Evolutionary conservation across 2,888 invertebrate genomes (phyloP).

Genomic region (Acrobasis consociella): DNA sequence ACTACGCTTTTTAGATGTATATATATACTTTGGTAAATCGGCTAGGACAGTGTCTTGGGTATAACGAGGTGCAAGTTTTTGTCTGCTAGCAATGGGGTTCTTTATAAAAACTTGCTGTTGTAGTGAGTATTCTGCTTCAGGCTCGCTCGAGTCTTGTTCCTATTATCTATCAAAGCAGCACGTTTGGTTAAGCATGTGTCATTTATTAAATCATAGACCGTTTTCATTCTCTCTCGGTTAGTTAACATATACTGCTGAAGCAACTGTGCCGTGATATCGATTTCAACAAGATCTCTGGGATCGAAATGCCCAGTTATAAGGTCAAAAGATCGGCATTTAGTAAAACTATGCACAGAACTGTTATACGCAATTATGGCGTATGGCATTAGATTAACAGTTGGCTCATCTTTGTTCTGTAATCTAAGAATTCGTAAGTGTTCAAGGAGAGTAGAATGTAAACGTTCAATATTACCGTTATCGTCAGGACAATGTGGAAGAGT

Average conservation of each 20-base stretch:
- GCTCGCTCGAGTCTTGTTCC: slow-evolving; percentile 15
- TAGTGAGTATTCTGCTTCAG: slow-evolving; percentile 28
- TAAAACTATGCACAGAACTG: slow-evolving; percentile 35
- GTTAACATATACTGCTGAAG: slow-evolving; percentile 32
- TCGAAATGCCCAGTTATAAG: slow-evolving; percentile 37
- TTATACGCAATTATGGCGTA: slow-evolving; percentile 37
- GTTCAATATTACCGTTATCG: slow-evolving; percentile 31
- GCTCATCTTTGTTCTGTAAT: slow-evolving; percentile 26
- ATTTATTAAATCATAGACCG: slow-evolving; percentile 34
- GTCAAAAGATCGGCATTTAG: slow-evolving; percentile 36
- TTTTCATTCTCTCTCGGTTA: slow-evolving; percentile 30
- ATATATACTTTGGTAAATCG: slow-evolving; percentile 38
- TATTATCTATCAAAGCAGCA: slow-evolving; percentile 22
- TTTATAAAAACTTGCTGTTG: slow-evolving; percentile 32
- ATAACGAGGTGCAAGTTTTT: slow-evolving; percentile 36
- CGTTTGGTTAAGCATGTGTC: slow-evolving; percentile 27
- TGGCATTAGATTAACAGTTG: slow-evolving; percentile 28
- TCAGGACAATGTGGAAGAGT: slow-evolving; percentile 31
- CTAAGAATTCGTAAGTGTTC: slow-evolving; percentile 34
- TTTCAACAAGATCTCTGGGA: slow-evolving; percentile 32
- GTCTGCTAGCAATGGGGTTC: slow-evolving; percentile 33
- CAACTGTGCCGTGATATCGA: slow-evolving; percentile 29
- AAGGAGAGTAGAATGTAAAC: no score
- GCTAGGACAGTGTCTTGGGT: slow-evolving; percentile 36
- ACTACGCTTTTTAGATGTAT: slow-evolving; percentile 34